Evolutionary conservation across 2,797 vertebrate genomes (phyloP).

Genomic region (Arremon aurantiirostris): DNA sequence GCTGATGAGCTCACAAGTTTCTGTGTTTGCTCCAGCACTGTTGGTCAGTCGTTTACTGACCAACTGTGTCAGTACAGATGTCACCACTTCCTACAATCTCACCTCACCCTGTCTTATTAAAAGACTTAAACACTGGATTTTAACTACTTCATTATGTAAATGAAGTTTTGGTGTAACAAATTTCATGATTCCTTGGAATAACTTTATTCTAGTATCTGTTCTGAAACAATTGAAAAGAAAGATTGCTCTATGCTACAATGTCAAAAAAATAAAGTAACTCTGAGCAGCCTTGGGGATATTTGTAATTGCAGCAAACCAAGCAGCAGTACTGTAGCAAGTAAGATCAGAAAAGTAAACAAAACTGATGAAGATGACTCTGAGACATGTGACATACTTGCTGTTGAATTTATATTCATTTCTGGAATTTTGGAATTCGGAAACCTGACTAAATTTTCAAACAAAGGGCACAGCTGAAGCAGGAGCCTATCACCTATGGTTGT

Average conservation of each 20-base stretch:
- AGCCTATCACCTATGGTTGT: not conserved
- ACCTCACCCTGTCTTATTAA: not conserved
- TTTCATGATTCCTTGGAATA: not conserved
- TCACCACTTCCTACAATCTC: not conserved
- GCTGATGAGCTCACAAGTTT: fast-evolving
- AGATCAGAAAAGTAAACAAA: not conserved
- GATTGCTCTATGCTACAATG: fast-evolving
- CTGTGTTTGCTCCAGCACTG: not conserved
- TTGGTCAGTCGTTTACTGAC: not conserved
- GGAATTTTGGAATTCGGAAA: not conserved
- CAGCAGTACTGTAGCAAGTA: not conserved
- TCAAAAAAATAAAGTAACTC: not conserved
- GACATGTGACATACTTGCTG: not conserved
- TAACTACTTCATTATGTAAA: not conserved
- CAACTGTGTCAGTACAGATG: too few species aligned
- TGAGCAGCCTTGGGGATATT: not conserved
- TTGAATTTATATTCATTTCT: not conserved
- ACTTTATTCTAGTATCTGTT: not conserved
- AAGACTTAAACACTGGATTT: not conserved
- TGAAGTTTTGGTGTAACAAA: not conserved
- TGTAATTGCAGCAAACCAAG: not conserved
- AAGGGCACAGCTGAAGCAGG: not conserved
- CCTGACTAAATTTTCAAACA: not conserved
- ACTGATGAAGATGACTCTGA: not conserved
- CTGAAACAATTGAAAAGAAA: not conserved